These are phyloP conservation scores for Alviniconcha strummeri DNA, from an alignment of 2,888 invertebrate species.

Conservation along the genomic window DNA sequence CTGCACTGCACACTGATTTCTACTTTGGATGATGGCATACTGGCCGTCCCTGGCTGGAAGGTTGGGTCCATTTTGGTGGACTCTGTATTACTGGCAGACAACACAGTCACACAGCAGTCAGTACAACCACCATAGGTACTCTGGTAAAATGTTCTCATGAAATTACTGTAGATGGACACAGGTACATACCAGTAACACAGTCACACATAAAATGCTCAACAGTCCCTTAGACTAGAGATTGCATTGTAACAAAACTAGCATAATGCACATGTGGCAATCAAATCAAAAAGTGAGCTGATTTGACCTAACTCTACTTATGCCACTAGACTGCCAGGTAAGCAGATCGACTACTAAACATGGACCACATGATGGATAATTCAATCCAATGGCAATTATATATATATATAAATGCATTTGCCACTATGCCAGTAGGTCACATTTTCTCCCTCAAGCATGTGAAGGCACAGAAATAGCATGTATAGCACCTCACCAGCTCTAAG, in stretches of 20 bases:
- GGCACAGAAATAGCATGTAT: background rate
- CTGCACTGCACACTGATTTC: constrained; percentile 67
- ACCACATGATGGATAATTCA: background rate
- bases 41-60: constrained; percentile 64
- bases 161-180: background rate
- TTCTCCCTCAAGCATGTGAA: background rate
- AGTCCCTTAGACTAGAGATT: background rate
- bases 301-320: too few relatives aligned
- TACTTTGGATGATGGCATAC: constrained; percentile 65
- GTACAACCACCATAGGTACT: background rate
- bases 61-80: constrained; percentile 32
- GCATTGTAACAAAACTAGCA: background rate
- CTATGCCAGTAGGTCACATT: background rate
- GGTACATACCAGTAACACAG: background rate
- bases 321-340: too few relatives aligned
- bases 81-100: background rate
- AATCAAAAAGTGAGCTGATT: too few relatives aligned
- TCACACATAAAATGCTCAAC: background rate
- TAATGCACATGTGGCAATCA: too few relatives aligned
- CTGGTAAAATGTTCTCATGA: background rate
- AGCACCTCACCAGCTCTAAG: background rate
- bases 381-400: too few relatives aligned
- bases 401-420: background rate
- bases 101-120: background rate
- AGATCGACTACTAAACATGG: too few relatives aligned